Conservation (phyloP, 2,113 vertebrate genomes). For the Pantherophis guttatus region DNA sequence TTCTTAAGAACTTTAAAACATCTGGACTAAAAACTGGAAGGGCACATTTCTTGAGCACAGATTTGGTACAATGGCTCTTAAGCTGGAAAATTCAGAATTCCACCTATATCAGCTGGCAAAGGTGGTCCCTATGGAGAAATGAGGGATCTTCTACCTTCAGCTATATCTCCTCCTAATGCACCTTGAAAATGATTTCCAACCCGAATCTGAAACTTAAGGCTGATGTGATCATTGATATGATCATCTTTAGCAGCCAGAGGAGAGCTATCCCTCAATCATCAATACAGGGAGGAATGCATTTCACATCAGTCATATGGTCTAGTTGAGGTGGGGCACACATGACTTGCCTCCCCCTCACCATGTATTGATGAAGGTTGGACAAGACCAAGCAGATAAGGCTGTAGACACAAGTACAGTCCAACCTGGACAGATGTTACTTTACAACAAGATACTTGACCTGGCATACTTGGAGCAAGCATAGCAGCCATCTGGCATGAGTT, state of each 20-base stretch:
- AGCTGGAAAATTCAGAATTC: not conserved
- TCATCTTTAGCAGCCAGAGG: not conserved
- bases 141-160: not conserved
- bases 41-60: not conserved
- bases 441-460: not conserved
- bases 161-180: not conserved
- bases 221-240: not conserved
- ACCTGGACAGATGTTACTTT: not conserved
- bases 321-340: not conserved
- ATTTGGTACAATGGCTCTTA: not conserved
- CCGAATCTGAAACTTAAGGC: not conserved
- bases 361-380: not conserved
- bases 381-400: not conserved
- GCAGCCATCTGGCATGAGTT: not conserved
- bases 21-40: not conserved
- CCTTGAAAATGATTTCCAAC: not conserved
- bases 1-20: not conserved
- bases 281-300: not conserved
- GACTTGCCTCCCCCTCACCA: not conserved
- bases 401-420: not conserved
- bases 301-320: not conserved
- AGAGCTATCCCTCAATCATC: not conserved
- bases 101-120: not conserved
- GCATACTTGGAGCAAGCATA: not conserved
- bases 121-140: not conserved